Evolutionary conservation across 2,797 vertebrate genomes (phyloP).

Genomic region (Chelon auratus): DNA sequence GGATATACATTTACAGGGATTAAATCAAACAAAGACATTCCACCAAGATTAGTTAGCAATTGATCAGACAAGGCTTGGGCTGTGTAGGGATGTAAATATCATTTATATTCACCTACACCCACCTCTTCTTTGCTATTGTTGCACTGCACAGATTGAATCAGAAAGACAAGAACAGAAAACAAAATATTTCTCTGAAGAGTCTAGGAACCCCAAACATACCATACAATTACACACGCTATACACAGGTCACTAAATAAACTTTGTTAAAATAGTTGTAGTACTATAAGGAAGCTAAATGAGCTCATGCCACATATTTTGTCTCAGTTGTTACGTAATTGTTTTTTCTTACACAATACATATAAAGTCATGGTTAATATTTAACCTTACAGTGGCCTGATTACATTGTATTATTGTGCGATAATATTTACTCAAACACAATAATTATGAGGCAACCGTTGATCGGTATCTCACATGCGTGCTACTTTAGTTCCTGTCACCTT

Average conservation of each 20-base stretch:
- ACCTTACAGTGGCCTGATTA: slow-evolving; percentile 17
- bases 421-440: neutral
- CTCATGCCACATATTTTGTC: neutral
- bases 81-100: neutral
- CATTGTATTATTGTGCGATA: slow-evolving; percentile 19
- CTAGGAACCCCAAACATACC: slow-evolving; percentile 3
- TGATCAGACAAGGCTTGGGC: neutral
- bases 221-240: neutral
- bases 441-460: neutral
- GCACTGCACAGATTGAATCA: neutral
- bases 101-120: neutral
- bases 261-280: neutral
- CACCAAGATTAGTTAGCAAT: neutral
- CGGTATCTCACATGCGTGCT: neutral
- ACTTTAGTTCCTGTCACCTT: slow-evolving; percentile 8
- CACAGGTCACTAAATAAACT: neutral
- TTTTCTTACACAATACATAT: neutral
- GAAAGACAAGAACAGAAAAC: neutral
- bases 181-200: slow-evolving; percentile 3
- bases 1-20: neutral
- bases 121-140: neutral
- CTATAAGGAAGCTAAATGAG: neutral
- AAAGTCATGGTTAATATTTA: slow-evolving; percentile 29
- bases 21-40: neutral
- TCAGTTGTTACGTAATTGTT: neutral